Evolutionary conservation across 1,140 invertebrate species (phyloP), one percentile per base, ranked within the genome.

Genomic region (Oedothorax gibbosus): DNA sequence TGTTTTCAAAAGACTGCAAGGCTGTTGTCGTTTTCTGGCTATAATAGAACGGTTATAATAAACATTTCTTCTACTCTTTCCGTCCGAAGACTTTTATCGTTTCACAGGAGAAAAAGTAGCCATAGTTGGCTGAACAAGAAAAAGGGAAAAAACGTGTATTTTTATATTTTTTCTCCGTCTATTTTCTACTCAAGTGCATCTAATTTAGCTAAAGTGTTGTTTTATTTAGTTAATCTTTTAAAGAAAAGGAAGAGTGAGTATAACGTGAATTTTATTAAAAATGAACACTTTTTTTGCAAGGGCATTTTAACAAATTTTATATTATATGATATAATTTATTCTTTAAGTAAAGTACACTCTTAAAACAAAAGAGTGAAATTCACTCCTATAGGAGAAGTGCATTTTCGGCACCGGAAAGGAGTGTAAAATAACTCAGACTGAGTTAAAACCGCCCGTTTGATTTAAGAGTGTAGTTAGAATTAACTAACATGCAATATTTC

Each of bases 1-100:
- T 53, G 69, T 75, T 75, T 60, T 75, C 51, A 50, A 56, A 53
- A 50, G 72, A 35, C 69, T 71, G n/a, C 50, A 57, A 75, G 53
- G 57, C 49, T 21, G 18, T 75, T 60, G 72, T 75, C 53, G 72
- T 57, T 75, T 75, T 75, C 21, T 11, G 51, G 72, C 54, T 49
- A 53, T 57, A 75, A 75, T 15, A 18, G 18, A 62, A 35, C 35
- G 5, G 57, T 62, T 62, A 18, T 62, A 62, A 12, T 62, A 15
- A 2, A 35, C 5, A 15, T 62, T 62, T 18, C 6, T 62, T 62
- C 18, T 12, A 62, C 18, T 15, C 56, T 62, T 18, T 62, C 57
- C 56, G 15, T 62, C 57, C 12, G 18, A 62, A 62, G 57, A 62
- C 57, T 62, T 62, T 62, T 35, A 35, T 35, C 35, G 35, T 35